A percentile compares a stretch with the other conserved stretches of the same genome.
phyloP scores from a whole-genome alignment of 2,888 invertebrate genomes.

The Eurytoma californica region DNA sequence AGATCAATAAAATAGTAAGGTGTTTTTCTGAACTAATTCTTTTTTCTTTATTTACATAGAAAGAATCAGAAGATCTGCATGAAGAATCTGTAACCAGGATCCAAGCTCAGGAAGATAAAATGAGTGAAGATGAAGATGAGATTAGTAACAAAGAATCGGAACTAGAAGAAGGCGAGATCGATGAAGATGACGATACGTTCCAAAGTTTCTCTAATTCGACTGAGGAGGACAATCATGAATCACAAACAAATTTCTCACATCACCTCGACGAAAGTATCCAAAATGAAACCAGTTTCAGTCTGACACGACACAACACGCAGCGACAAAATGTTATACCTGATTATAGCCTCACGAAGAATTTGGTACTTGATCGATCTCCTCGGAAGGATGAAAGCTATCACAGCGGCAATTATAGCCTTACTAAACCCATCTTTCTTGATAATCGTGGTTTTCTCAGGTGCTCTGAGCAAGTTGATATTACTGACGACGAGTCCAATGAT shows the following conservation, averaged over 20 bases:
- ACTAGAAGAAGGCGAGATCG: conserved; percentile 30
- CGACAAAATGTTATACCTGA: background rate
- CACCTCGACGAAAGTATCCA: conserved; percentile 12
- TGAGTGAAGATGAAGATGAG: conserved; percentile 44
- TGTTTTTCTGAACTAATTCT: background rate
- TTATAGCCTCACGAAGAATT: conserved; percentile 20
- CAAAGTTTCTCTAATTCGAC: conserved; percentile 57
- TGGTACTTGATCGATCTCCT: background rate
- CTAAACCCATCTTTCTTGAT: conserved; percentile 47
- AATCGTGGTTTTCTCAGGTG: conserved; percentile 29
- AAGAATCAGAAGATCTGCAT: background rate
- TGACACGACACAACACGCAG: background rate
- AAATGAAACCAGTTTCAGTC: background rate
- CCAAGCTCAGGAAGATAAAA: conserved; percentile 37
- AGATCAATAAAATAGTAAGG: background rate
- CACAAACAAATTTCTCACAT: conserved; percentile 4
- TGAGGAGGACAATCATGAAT: conserved; percentile 33
- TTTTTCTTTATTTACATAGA: background rate
- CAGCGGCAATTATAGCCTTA: conserved; percentile 29
- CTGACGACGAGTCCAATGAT: conserved; percentile 63
- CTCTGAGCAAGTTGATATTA: conserved; percentile 60
- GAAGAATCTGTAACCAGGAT: background rate
- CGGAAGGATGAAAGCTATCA: background rate
- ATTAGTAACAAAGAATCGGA: conserved; percentile 1
- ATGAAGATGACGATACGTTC: conserved; percentile 56